Conservation (phyloP, 1,140 invertebrate genomes). For the Hycleus cichorii region DNA sequence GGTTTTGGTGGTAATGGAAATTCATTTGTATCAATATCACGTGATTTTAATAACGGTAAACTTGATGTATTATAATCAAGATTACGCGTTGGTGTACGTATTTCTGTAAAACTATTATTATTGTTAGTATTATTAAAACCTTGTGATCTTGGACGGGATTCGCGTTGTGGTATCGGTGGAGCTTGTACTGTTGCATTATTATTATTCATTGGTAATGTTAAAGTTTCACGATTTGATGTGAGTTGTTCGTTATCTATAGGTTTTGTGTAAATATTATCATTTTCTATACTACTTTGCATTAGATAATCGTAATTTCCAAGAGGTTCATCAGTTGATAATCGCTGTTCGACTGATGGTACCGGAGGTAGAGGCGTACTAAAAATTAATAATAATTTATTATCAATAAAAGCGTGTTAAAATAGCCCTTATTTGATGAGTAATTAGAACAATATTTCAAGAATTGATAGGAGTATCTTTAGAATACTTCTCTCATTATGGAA, state of each 20-base stretch:
- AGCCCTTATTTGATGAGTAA: too few relatives aligned
- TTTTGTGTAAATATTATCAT: slow-evolving; percentile 60
- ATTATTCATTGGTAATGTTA: slow-evolving; percentile 33
- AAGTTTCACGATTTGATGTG: slow-evolving; percentile 32
- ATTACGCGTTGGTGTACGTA: slow-evolving; percentile 38
- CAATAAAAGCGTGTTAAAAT: not conserved
- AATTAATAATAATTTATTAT: slow-evolving; percentile 16
- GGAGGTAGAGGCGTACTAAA: slow-evolving; percentile 64
- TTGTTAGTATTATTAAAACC: slow-evolving; percentile 44
- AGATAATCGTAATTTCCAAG: slow-evolving; percentile 42
- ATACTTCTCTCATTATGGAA: too few relatives aligned
- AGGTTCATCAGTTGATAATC: slow-evolving; percentile 36
- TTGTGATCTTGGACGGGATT: slow-evolving; percentile 49
- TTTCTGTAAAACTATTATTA: slow-evolving; percentile 22
- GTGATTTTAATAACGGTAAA: slow-evolving; percentile 40
- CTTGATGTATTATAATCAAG: slow-evolving; percentile 39
- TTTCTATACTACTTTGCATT: slow-evolving; percentile 41
- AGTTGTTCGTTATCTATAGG: slow-evolving; percentile 39
- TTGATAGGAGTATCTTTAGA: too few relatives aligned
- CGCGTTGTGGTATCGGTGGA: slow-evolving; percentile 52
- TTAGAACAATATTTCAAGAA: too few relatives aligned
- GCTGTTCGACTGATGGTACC: slow-evolving; percentile 52
- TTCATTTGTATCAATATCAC: slow-evolving; percentile 36
- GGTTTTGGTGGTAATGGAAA: slow-evolving; percentile 46
- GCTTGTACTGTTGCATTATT: slow-evolving; percentile 30